Base-by-base conservation (phyloP, 2,113 vertebrate species). In the Lagenorhynchus albirostris region DNA sequence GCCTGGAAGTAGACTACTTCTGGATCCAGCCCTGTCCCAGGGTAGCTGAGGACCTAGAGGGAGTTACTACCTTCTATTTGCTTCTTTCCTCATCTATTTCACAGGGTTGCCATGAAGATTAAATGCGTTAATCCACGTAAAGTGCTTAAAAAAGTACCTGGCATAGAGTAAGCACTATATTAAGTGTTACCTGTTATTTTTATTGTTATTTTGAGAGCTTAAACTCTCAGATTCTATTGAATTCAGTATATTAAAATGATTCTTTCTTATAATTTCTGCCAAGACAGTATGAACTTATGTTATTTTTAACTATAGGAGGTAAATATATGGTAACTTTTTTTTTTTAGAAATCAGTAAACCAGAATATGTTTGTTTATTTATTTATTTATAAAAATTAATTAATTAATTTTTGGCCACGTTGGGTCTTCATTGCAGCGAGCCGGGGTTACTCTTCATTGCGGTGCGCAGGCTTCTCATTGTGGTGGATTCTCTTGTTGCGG, bases 311-410 rank as follows among this genome's bases (percentile, higher is more conserved):
- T 85, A 63, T 84, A 89, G 38, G n/a, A 76, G 6, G 4, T 71
- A 68, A 85, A 76, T 63, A 18, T 12, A 83, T 68, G 44, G 44
- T 53, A 68, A 53, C 62, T 25, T 44, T 21, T 21, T 33, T 81
- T 96, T 62, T 80, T 71, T 11, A 60, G 91, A 92, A 97, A 93
- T 87, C 25, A 86, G 1, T 86, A 90, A 96, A 58, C 44, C 38
- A 41, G 70, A 68, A 70, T 91, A 53, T 53, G 53, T 53, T 17
- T 53, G 53, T 53, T 53, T 53, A 5, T 17, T 17, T 53, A 6
- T 53, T 53, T 53, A 53, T 53, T 53, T 53, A 53, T 53, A 53
- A 53, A 18, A 53, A 53, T 18, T 18, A 17, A 17, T 15, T 53
- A 15, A 53, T 15, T 53, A 15, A 53, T 53, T 53, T 53, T 18